Evolutionary conservation across 2,888 invertebrate species (phyloP), one percentile per base, ranked within the genome.

Genomic region (Cryptus armator): DNA sequence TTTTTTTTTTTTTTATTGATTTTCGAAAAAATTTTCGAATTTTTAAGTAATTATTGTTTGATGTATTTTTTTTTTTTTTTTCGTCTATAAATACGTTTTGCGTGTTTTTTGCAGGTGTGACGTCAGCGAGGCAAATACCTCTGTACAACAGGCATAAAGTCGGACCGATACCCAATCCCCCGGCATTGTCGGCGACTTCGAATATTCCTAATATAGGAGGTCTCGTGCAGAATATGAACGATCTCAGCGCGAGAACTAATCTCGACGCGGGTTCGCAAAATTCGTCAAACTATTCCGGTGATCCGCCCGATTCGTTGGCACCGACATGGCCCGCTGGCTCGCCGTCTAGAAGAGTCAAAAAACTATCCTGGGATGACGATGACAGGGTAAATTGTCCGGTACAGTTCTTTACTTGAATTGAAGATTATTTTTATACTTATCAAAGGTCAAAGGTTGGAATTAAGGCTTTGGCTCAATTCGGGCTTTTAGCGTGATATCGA

Each of bases 331-430:
- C 97, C 0, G 94, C 95, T 82, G 95, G 95, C 78, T 96, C 96
- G 83, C 96, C 96, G 46, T 96, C 97, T 5, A 95, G 96, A 74
- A 94, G 97, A 70, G 96, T 97, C 85, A 97, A 97, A 94, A 97
- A 97, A 91, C 95, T 97, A 74, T 97, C 97, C 92, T 97, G 97
- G 97, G 96, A 96, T 89, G 97, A 97, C 92, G 96, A 92, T 62
- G 92, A 93, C 56, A 91, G 91, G 87, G 92, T 93, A 88, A 76
- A 16, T 14, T 16, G 10, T 74, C 46, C 9, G 24, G n/a, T 51
- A 19, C 29, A n/a, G 2, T 67, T 44, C 16, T 9, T 37, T 37
- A 37, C 37, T 7, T 24, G 2, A 24, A 24, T 24, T 24, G 24
- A 2, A 24, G 1, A 70, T 67, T 46, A 10, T 19, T 56, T 74